Percentiles rank a stretch among this genome's conserved stretches.
phyloP scores from a whole-genome alignment of 2,113 vertebrate genomes.

The human (Homo sapiens) region GRCh38 chr2:237802001-237802500 shows the following conservation, averaged over 20 bases:
- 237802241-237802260: background rate
- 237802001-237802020: background rate
- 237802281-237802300: too few relatives aligned
- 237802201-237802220: background rate
- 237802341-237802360: too few relatives aligned
- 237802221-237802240: background rate
- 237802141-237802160: background rate
- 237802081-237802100: background rate
- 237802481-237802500: too few relatives aligned
- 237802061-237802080: background rate
- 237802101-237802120: background rate
- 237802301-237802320: too few relatives aligned
- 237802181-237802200: background rate
- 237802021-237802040: background rate
- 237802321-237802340: too few relatives aligned
- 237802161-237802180: background rate
- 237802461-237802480: too few relatives aligned
- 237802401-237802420: too few relatives aligned
- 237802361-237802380: too few relatives aligned
- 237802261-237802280: too few relatives aligned
- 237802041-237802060: background rate
- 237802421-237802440: too few relatives aligned
- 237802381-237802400: too few relatives aligned
- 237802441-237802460: too few relatives aligned
- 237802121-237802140: background rate